Percentiles rank a stretch among this genome's conserved stretches.
These are phyloP conservation scores for Seladonia tumulorum DNA, from an alignment of 2,888 invertebrate species.

Conservation along the genomic window DNA sequence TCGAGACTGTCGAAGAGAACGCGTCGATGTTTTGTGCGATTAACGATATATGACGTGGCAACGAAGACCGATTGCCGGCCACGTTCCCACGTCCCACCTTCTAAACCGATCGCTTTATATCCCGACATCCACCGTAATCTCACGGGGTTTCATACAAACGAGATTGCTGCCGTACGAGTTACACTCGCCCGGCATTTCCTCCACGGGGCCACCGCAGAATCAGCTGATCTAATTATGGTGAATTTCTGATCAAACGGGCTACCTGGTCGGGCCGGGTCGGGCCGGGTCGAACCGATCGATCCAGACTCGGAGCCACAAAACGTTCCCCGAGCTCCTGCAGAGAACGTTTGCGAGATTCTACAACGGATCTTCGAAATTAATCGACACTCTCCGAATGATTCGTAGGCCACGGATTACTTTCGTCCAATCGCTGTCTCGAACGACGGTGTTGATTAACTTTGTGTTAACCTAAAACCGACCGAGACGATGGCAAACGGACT, in stretches of 20 bases:
- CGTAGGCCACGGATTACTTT: neutral
- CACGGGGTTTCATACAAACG: conserved; percentile 41
- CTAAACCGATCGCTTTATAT: conserved; percentile 52
- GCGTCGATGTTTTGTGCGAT: conserved; percentile 14
- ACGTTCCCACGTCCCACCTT: conserved; percentile 1
- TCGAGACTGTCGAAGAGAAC: neutral
- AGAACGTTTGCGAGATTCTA: neutral
- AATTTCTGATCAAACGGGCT: conserved; percentile 48
- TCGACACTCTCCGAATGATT: neutral
- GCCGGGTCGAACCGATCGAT: neutral
- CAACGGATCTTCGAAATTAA: neutral
- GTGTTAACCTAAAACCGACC: conserved; percentile 31
- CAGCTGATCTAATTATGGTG: conserved; percentile 63
- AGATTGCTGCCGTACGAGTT: conserved; percentile 33
- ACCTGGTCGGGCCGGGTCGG: neutral
- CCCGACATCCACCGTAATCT: conserved; percentile 36
- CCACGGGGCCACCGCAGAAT: conserved; percentile 56
- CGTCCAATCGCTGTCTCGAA: neutral
- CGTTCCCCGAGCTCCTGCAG: too few relatives aligned
- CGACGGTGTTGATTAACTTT: neutral
- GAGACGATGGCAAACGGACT: neutral
- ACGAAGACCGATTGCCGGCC: conserved; percentile 39
- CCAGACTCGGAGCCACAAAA: neutral
- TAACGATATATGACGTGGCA: conserved; percentile 34
- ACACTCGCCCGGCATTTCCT: conserved; percentile 45